Evolutionary conservation across 2,113 vertebrate species (phyloP).

Genomic region (Periophthalmus modestus): DNA sequence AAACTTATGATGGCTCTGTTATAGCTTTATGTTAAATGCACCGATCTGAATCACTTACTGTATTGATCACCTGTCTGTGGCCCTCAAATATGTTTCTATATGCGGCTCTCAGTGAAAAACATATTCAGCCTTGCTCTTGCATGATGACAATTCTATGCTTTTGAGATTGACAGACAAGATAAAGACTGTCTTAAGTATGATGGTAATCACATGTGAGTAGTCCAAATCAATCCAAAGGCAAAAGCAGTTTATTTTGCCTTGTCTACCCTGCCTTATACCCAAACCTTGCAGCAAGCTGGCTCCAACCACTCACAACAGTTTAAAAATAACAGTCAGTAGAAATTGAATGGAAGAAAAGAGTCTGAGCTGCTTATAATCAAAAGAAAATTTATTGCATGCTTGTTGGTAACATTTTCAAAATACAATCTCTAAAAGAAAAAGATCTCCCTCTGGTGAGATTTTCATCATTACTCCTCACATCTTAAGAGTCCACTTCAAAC

Average conservation of each 20-base stretch:
- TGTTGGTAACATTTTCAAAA: not conserved
- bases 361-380: not conserved
- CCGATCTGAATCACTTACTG: too few species aligned
- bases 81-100: too few species aligned
- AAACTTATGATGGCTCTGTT: too few species aligned
- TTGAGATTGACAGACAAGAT: not conserved
- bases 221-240: not conserved
- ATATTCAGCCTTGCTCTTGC: not conserved
- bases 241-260: not conserved
- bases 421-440: constrained; percentile 12
- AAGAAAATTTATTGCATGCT: not conserved
- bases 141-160: not conserved
- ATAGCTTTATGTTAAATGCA: too few species aligned
- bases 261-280: too few species aligned
- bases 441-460: constrained; percentile 26
- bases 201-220: not conserved
- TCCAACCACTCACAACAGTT: too few species aligned
- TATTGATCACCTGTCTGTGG: too few species aligned
- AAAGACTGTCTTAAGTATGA: not conserved
- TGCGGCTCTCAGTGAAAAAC: too few species aligned
- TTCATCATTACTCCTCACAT: constrained; percentile 1
- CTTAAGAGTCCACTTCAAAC: not conserved
- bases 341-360: not conserved
- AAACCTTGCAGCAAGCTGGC: too few species aligned
- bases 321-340: not conserved